phyloP scores from a whole-genome alignment of 2,888 invertebrate genomes.

The Scelioninae gen. 2 region DNA sequence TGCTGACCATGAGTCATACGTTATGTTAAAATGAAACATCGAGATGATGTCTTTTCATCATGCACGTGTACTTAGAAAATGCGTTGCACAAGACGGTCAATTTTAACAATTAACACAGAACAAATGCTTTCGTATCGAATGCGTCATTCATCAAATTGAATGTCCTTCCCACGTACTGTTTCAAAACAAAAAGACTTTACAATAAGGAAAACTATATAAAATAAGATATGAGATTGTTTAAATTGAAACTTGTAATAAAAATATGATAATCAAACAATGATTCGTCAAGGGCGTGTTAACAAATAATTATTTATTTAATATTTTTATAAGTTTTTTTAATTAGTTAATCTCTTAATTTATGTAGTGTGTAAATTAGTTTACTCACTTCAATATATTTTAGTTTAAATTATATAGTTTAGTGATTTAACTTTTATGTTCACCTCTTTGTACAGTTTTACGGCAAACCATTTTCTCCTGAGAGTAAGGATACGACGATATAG shows the following conservation, averaged over 20 bases:
- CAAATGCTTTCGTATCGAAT: constrained; percentile 13
- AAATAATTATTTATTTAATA: too few species aligned
- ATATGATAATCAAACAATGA: too few species aligned
- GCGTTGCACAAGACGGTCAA: constrained; percentile 32
- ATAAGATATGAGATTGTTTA: too few species aligned
- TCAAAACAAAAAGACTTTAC: background rate
- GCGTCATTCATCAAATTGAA: constrained; percentile 42
- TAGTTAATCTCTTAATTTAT: background rate
- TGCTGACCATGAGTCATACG: constrained; percentile 55
- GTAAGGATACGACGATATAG: constrained; percentile 62
- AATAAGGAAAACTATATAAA: background rate
- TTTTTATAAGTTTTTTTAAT: too few species aligned
- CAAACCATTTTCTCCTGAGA: constrained; percentile 78
- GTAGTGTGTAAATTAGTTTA: too few species aligned
- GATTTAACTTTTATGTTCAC: constrained; percentile 76
- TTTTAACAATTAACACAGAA: constrained; percentile 26
- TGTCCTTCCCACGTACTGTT: constrained; percentile 27
- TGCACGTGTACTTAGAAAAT: constrained; percentile 40
- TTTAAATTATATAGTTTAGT: too few species aligned
- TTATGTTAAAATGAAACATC: constrained; percentile 51
- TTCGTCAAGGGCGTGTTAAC: too few species aligned
- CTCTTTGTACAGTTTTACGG: constrained; percentile 85
- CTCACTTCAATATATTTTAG: too few species aligned
- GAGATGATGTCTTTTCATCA: constrained; percentile 41
- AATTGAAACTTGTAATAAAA: too few species aligned